These are phyloP conservation scores for Proctacanthus coquilletti DNA, from an alignment of 1,140 invertebrate genomes.

Conservation along the genomic window DNA sequence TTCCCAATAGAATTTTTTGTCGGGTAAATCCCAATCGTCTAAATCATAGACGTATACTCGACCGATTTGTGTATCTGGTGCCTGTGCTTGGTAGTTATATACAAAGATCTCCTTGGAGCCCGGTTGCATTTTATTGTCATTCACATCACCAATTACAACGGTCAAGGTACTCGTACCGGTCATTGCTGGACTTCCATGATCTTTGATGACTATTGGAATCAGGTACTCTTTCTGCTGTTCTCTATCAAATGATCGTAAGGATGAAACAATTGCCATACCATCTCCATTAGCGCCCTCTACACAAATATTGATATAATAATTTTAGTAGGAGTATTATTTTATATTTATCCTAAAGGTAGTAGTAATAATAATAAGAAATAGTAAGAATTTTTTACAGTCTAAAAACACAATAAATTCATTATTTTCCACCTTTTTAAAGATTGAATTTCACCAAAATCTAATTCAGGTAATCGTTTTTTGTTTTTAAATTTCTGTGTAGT, in stretches of 20 bases:
- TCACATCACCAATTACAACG: conserved; percentile 89
- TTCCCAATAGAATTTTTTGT: conserved; percentile 94
- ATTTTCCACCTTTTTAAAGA: no score
- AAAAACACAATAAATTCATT: no score
- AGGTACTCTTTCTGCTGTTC: conserved; percentile 91
- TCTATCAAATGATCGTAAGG: conserved; percentile 79
- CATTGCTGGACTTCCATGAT: conserved; percentile 75
- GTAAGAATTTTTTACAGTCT: no score
- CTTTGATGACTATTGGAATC: conserved; percentile 87
- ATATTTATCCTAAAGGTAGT: no score
- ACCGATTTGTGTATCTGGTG: conserved; percentile 84
- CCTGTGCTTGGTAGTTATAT: conserved; percentile 89
- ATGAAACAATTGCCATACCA: conserved; percentile 87
- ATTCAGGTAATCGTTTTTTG: no score
- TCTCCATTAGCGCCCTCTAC: conserved; percentile 86
- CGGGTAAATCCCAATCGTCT: conserved; percentile 94
- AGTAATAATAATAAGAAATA: no score
- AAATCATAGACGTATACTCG: conserved; percentile 90
- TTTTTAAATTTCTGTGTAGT: no score
- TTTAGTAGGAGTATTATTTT: no score
- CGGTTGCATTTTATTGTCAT: conserved; percentile 94
- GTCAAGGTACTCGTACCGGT: conserved; percentile 89
- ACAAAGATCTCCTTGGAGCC: conserved; percentile 93
- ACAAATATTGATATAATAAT: conserved; percentile 11
- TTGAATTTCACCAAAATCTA: no score